These are phyloP conservation scores for Eufriesea mexicana DNA, from an alignment of 1,140 invertebrate genomes.

Conservation along the genomic window DNA sequence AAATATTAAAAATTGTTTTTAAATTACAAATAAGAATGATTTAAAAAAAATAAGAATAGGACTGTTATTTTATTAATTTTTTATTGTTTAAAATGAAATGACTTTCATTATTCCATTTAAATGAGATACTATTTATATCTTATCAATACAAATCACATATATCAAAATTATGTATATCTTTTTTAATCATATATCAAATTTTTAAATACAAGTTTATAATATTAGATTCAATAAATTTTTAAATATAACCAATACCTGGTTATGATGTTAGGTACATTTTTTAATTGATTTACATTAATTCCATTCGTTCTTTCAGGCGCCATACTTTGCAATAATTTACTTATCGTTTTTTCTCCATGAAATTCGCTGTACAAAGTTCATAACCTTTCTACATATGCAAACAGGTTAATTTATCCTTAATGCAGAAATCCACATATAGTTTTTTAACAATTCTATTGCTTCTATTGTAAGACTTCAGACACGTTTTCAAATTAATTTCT, in stretches of 20 bases:
- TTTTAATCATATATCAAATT: not conserved
- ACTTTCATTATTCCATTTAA: not conserved
- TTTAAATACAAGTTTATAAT: not conserved
- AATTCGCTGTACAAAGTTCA: slow-evolving; percentile 52
- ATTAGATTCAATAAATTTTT: not conserved
- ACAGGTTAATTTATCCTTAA: not conserved
- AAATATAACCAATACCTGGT: slow-evolving; percentile 62
- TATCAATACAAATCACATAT: not conserved
- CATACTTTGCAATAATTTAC: slow-evolving; percentile 28
- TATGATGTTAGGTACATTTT: slow-evolving; percentile 63
- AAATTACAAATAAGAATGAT: not conserved
- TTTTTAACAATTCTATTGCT: slow-evolving; percentile 13
- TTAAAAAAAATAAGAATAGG: not conserved
- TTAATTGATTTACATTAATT: slow-evolving; percentile 66
- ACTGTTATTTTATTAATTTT: not conserved
- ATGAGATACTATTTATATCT: not conserved
- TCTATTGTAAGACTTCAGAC: not conserved
- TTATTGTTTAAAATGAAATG: not conserved
- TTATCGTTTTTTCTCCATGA: slow-evolving; percentile 3
- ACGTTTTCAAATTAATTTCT: not conserved
- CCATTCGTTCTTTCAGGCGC: slow-evolving; percentile 62
- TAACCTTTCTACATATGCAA: not conserved
- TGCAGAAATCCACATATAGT: not conserved
- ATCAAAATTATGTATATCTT: slow-evolving; percentile 6
- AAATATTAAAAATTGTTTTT: not conserved